Base-by-base conservation (phyloP, 2,888 invertebrate species). In the Amphipyra tragopoginis region DNA sequence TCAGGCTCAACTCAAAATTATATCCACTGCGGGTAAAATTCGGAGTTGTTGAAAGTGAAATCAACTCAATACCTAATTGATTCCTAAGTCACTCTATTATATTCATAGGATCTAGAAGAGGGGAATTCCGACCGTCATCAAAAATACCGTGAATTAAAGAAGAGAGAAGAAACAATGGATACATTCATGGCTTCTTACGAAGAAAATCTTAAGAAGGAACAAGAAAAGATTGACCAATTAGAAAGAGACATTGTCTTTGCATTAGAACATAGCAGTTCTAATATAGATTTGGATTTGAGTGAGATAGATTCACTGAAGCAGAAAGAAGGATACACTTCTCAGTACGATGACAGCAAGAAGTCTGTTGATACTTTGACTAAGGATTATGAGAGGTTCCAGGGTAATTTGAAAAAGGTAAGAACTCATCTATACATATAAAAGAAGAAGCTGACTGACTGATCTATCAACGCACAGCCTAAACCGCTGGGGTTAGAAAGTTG, bases 141-240 rank as follows among this genome's bases (percentile, higher is more conserved):
- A 68, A 98, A 97, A 85, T 98, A 97, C 83, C 96, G 97, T 43
- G 98, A 98, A 81, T 88, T 98, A 50, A 96, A 97, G 78, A 97
- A 97, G 78, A 95, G 97, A 52, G 98, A 98, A 85, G 97, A 97
- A 87, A 96, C 97, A 0, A 98, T 98, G 96, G 97, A 98, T 77
- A 93, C 96, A 14, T 98, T 98, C 81, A 95, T 97, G 90, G 90
- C 95, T 0, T 94, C 95, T 0, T 97, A 96, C 81, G 96, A 96
- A 72, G 95, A 96, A 36, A 96, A 93, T 64, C 96, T 96, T 66
- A 93, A 91, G 7, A 95, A 96, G 42, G 97, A 97, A 87, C 88
- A 95, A 67, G 95, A 96, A 10, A 96, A 96, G 79, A 95, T 97
- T 7, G 89, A 90, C 1, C 95, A 96, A 58, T 81, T 97, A 13